phyloP scores from a whole-genome alignment of 1,140 invertebrate species.

The Brachionus koreanus region DNA sequence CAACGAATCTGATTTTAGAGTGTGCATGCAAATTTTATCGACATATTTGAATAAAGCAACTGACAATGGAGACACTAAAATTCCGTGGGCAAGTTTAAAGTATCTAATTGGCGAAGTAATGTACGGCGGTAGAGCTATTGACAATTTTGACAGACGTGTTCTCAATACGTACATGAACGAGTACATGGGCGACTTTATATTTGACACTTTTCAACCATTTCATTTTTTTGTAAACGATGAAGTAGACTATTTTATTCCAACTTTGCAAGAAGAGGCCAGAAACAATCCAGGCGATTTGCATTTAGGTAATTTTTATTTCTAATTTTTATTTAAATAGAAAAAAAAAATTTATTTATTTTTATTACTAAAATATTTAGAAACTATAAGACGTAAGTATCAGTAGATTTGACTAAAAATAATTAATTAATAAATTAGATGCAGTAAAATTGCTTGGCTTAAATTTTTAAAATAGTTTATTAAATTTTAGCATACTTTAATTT shows the following conservation, averaged over 20 bases:
- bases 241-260: slow-evolving; percentile 74
- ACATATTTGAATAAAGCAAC: slow-evolving; percentile 72
- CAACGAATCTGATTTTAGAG: slow-evolving; percentile 82
- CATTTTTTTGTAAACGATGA: slow-evolving; percentile 74
- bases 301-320: slow-evolving; percentile 49
- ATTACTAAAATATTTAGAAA: neutral
- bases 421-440: too few relatives aligned
- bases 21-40: slow-evolving; percentile 74
- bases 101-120: slow-evolving; percentile 88
- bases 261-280: slow-evolving; percentile 66
- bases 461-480: too few relatives aligned
- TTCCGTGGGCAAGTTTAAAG: slow-evolving; percentile 82
- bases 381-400: slow-evolving; percentile 37
- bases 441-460: too few relatives aligned
- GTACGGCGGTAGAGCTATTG: slow-evolving; percentile 85
- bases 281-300: slow-evolving; percentile 47
- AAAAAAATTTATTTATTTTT: too few relatives aligned
- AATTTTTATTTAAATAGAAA: neutral
- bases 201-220: slow-evolving; percentile 80
- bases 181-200: slow-evolving; percentile 86
- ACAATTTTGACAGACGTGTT: slow-evolving; percentile 78
- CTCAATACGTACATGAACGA: slow-evolving; percentile 83
- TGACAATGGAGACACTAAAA: slow-evolving; percentile 63
- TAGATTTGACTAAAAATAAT: neutral
- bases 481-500: too few relatives aligned